Evolutionary conservation across 2,797 vertebrate genomes (phyloP).

Genomic region (Lepilemur ruficaudatus): DNA sequence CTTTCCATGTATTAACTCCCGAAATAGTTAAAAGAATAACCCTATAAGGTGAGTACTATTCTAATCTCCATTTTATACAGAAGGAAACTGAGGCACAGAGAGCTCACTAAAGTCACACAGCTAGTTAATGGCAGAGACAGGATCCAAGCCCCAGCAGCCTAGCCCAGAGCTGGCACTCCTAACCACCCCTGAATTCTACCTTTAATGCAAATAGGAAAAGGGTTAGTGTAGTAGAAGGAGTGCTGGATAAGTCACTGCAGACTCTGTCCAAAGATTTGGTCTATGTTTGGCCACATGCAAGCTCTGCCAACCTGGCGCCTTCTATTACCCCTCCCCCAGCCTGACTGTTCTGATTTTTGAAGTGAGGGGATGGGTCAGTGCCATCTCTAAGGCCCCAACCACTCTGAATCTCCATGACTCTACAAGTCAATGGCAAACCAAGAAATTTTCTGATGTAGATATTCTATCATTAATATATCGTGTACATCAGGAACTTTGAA

Average conservation of each 20-base stretch:
- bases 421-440: neutral
- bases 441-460: neutral
- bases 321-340: too few species aligned
- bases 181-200: neutral
- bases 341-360: neutral
- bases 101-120: neutral
- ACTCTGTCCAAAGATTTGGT: neutral
- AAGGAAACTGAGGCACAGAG: neutral
- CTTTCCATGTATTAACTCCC: neutral
- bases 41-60: neutral
- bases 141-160: neutral
- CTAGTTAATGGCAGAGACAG: neutral
- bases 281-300: neutral
- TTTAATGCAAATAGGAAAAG: neutral
- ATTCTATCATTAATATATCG: neutral
- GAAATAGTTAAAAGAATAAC: neutral
- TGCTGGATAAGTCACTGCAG: neutral
- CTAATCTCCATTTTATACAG: neutral
- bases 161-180: neutral
- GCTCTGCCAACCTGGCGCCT: neutral
- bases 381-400: neutral
- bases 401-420: neutral
- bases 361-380: neutral
- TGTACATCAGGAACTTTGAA: neutral
- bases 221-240: neutral